Conservation (phyloP, 2,797 vertebrate species). For the Anguilla anguilla region DNA sequence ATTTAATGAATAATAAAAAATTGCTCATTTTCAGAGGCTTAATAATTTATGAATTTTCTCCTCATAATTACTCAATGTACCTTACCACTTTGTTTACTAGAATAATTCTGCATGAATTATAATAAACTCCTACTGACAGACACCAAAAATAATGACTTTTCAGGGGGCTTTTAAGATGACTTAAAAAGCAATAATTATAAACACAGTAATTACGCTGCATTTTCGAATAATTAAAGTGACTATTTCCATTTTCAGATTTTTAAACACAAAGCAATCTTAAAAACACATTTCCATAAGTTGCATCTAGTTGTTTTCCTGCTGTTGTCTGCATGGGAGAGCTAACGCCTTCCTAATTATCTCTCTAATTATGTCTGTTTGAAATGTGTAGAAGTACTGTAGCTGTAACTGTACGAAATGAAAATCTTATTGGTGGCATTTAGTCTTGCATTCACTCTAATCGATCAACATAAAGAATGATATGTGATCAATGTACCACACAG, state of each 20-base stretch:
- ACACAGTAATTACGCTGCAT: slow-evolving; percentile 14
- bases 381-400: slow-evolving; percentile 17
- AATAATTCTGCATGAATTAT: slow-evolving; percentile 13
- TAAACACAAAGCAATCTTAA: slow-evolving; percentile 25
- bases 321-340: slow-evolving; percentile 32
- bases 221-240: slow-evolving; percentile 21
- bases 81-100: slow-evolving; percentile 25
- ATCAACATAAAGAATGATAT: no score
- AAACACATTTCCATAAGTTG: slow-evolving; percentile 12
- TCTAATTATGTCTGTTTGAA: slow-evolving; percentile 24
- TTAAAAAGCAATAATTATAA: slow-evolving; percentile 30
- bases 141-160: slow-evolving; percentile 19
- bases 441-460: slow-evolving; percentile 31
- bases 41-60: neutral
- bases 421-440: slow-evolving; percentile 48
- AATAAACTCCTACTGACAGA: slow-evolving; percentile 13
- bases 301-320: slow-evolving; percentile 19
- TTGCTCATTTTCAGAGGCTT: neutral
- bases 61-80: slow-evolving; percentile 14
- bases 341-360: slow-evolving; percentile 52
- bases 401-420: slow-evolving; percentile 1
- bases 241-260: neutral
- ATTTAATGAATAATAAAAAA: slow-evolving; percentile 14
- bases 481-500: slow-evolving; percentile 54
- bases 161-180: slow-evolving; percentile 21